Conservation (phyloP, 1,140 invertebrate genomes). For the Magallana ariakensis region DNA sequence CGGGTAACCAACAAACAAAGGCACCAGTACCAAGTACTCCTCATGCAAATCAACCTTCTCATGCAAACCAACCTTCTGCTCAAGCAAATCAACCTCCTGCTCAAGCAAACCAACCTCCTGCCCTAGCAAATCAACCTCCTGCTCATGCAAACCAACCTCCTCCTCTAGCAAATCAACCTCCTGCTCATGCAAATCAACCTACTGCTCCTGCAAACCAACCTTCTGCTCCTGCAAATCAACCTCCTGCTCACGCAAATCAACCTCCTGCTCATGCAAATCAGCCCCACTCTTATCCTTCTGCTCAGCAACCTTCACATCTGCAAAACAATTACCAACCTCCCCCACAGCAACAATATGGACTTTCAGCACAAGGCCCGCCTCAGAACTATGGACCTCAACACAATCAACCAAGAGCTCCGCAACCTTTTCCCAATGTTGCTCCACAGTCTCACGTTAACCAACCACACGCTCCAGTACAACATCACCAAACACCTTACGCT, state of each 20-base stretch:
- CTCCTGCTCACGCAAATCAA: background rate
- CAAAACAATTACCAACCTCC: background rate
- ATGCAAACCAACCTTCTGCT: background rate
- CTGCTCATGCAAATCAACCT: background rate
- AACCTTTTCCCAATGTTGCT: background rate
- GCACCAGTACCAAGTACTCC: background rate
- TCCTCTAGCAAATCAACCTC: background rate
- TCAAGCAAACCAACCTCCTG: background rate
- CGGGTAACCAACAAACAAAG: background rate
- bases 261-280: too few relatives aligned
- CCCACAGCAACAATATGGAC: background rate
- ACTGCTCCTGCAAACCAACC: background rate
- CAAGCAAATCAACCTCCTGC: conserved; percentile 13
- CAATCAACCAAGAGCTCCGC: background rate
- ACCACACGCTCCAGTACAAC: background rate
- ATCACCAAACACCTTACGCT: background rate
- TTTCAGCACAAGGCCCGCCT: background rate
- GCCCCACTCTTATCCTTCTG: too few relatives aligned
- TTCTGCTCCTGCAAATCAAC: background rate
- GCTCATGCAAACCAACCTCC: background rate
- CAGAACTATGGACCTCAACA: background rate
- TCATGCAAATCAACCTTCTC: conserved; percentile 16
- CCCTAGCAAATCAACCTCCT: background rate
- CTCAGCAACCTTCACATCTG: too few relatives aligned
- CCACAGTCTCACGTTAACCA: background rate